Percentiles rank a stretch among this genome's conserved stretches.
Evolutionary conservation across 2,888 invertebrate species (phyloP).

Genomic region (Taphrorychus bicolor): DNA sequence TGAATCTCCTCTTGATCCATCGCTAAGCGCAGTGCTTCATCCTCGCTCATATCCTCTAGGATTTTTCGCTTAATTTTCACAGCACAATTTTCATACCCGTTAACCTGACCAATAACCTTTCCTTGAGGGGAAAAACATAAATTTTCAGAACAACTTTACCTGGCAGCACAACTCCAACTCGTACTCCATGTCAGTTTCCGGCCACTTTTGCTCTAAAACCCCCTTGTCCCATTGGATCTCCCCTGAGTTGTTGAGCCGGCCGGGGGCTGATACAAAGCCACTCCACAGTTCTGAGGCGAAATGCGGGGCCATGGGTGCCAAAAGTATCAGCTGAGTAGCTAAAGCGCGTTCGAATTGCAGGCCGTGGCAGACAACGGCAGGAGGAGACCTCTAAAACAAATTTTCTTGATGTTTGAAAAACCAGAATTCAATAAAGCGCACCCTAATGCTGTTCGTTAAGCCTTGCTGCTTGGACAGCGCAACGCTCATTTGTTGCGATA

Average conservation of each 20-base stretch:
- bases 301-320: constrained; percentile 90
- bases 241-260: constrained; percentile 62
- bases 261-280: constrained; percentile 72
- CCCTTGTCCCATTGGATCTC: constrained; percentile 72
- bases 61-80: constrained; percentile 63
- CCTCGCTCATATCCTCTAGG: constrained; percentile 63
- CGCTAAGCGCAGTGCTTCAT: constrained; percentile 64
- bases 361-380: constrained; percentile 69
- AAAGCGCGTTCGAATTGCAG: constrained; percentile 80
- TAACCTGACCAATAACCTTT: background rate
- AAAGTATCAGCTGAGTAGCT: constrained; percentile 80
- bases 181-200: constrained; percentile 74
- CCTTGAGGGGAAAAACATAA: too few species aligned
- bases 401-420: background rate
- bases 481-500: constrained; percentile 82
- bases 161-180: constrained; percentile 70
- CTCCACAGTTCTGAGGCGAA: constrained; percentile 92
- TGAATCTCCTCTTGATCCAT: constrained; percentile 58
- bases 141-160: too few species aligned
- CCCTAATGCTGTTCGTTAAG: constrained; percentile 77
- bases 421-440: constrained; percentile 57
- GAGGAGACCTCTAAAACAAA: constrained; percentile 63
- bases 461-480: constrained; percentile 89
- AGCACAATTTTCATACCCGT: constrained; percentile 52
- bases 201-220: constrained; percentile 82